Evolutionary conservation across 1,140 invertebrate genomes (phyloP).

Genomic region (Heliconius hermathena): DNA sequence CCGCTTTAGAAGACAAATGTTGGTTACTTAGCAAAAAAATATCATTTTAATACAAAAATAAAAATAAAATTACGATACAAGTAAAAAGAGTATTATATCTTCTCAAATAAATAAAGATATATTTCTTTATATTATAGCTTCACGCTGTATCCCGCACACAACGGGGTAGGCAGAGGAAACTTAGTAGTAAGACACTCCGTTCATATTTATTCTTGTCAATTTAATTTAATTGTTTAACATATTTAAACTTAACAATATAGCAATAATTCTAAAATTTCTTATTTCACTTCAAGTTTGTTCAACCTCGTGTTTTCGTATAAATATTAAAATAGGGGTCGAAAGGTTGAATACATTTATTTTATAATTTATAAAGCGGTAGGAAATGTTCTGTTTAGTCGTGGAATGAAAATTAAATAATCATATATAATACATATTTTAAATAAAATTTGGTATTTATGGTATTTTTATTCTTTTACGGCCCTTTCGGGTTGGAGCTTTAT

Average conservation of each 20-base stretch:
- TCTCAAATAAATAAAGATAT: too few species aligned
- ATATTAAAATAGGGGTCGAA: constrained; percentile 52
- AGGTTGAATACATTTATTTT: constrained; percentile 41
- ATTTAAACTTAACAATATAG: background rate
- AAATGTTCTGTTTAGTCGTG: constrained; percentile 12
- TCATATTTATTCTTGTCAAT: background rate
- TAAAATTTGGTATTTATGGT: too few species aligned
- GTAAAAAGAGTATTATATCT: too few species aligned
- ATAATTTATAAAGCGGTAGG: constrained; percentile 4
- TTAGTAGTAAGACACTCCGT: background rate
- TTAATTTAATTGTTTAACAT: background rate
- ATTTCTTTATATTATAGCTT: too few species aligned
- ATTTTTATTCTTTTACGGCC: background rate
- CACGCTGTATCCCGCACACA: too few species aligned
- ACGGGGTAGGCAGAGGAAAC: too few species aligned
- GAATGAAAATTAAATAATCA: background rate
- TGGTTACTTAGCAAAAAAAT: too few species aligned
- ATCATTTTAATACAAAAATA: too few species aligned
- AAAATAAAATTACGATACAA: too few species aligned
- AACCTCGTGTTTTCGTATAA: constrained; percentile 49
- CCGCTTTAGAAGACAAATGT: too few species aligned
- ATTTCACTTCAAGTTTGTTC: constrained; percentile 47
- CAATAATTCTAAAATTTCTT: constrained; percentile 15
- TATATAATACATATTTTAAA: background rate
- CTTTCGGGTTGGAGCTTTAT: background rate